Evolutionary conservation across 2,797 vertebrate species (phyloP).

Genomic region (Pelobates cultripes): DNA sequence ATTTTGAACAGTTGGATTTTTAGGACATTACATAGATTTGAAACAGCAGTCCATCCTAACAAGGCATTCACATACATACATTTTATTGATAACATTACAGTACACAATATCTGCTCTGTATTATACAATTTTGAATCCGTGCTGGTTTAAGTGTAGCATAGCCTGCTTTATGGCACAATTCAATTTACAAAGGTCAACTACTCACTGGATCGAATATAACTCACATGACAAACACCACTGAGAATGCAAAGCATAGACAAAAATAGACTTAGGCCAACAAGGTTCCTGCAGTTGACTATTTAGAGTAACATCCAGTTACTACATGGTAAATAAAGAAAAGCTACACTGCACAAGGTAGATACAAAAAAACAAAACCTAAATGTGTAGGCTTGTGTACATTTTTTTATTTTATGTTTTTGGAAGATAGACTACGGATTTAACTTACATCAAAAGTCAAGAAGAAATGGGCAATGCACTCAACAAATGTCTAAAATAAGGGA

Average conservation of each 20-base stretch:
- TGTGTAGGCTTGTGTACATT: not conserved
- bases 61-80: conserved; percentile 14
- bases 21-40: conserved; percentile 1
- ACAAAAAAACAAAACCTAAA: not conserved
- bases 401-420: not conserved
- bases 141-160: conserved; percentile 42
- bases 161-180: conserved; percentile 46
- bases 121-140: conserved; percentile 22
- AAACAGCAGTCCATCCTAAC: conserved; percentile 19
- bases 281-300: not conserved
- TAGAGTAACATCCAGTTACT: conserved; percentile 21
- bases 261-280: conserved; percentile 27
- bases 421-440: conserved; percentile 6
- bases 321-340: conserved; percentile 1
- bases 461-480: not conserved
- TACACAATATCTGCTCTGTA: conserved; percentile 24
- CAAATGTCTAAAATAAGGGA: too few relatives aligned
- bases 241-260: conserved; percentile 27
- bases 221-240: conserved; percentile 33
- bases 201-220: conserved; percentile 19
- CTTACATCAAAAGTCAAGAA: too few relatives aligned
- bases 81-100: conserved; percentile 16
- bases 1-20: conserved; percentile 28
- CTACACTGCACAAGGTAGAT: not conserved
- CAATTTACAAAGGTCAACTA: conserved; percentile 23